Evolutionary conservation across 1,140 invertebrate genomes (phyloP), one percentile per base, ranked within the genome.

Genomic region (Dendroctonus ponderosae): DNA sequence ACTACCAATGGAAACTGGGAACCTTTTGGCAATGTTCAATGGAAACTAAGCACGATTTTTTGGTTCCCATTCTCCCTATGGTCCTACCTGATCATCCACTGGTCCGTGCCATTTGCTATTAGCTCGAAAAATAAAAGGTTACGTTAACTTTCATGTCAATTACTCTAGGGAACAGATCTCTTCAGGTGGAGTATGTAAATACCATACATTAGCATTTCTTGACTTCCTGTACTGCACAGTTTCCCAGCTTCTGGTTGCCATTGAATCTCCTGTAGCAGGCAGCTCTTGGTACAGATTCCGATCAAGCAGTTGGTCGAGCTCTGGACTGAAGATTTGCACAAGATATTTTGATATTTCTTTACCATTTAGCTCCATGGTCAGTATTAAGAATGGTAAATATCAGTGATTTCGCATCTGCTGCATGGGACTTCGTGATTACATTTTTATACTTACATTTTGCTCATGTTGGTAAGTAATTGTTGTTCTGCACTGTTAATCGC

Each of bases 101-200:
- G 41, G 26, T 38, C 5, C 46, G 26, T 44, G 42, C 12, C 41
- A 64, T 56, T 62, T 53, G 14, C 50, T 44, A 52, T 43, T 38
- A 56, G 56, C 51, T 56, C 12, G 48, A 39, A 56, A 37, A 48
- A 3, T 38, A 71, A 74, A 71, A 76, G 76, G 75, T 77, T 77
- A 71, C 75, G 76, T 77, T 79, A 75, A 79, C 75, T 75, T 79
- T 77, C 75, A 78, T 77, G 78, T 79, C 78, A 79, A 79, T 79
- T 79, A 79, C 72, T 77, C 74, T 79, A 79, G 78, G 78, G 78
- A 79, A 78, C 78, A 79, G 76, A 73, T 71, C 72, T 74, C 71
- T 77, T 77, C 76, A 76, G 69, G 71, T 71, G 72, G 67, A 75
- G 66, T 71, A 69, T 77, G 72, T 75, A 75, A 61, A 78, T 75